Conservation (phyloP, 1,140 invertebrate genomes). For the Pygmarrhopalites habei region DNA sequence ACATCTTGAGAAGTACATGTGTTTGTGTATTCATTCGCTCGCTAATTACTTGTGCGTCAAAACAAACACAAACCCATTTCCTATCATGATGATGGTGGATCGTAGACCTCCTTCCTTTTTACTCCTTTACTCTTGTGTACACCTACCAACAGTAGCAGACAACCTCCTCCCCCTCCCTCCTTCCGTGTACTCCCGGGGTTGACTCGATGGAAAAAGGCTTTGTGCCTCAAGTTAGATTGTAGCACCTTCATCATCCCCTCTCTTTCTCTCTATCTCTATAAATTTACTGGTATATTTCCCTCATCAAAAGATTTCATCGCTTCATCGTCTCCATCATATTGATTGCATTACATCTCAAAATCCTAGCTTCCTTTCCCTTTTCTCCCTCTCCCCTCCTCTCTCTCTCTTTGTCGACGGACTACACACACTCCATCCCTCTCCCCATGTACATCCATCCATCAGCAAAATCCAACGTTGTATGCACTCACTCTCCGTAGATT, state of each 20-base stretch:
- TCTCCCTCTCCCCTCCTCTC: background rate
- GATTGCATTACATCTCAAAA: constrained; percentile 9
- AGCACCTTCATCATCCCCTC: background rate
- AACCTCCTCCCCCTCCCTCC: too few species aligned
- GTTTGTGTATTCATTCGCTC: constrained; percentile 20
- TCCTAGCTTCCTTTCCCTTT: background rate
- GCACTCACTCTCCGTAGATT: too few species aligned
- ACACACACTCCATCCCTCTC: too few species aligned
- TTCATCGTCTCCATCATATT: constrained; percentile 5
- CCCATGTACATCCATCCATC: too few species aligned
- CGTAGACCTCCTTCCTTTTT: too few species aligned
- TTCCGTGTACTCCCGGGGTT: background rate
- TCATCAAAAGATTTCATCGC: constrained; percentile 14
- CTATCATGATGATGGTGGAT: background rate
- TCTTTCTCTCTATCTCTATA: background rate
- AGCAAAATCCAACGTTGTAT: too few species aligned
- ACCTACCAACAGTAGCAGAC: too few species aligned
- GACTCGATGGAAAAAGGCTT: background rate
- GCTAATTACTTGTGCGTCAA: constrained; percentile 31
- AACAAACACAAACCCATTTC: constrained; percentile 30
- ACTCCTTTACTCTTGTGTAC: too few species aligned
- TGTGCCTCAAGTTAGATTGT: constrained; percentile 6
- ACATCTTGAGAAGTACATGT: constrained; percentile 2
- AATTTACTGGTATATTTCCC: too few species aligned
- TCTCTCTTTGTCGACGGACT: background rate